Conservation (phyloP, 2,113 vertebrate species). For the Thunnus thynnus region DNA sequence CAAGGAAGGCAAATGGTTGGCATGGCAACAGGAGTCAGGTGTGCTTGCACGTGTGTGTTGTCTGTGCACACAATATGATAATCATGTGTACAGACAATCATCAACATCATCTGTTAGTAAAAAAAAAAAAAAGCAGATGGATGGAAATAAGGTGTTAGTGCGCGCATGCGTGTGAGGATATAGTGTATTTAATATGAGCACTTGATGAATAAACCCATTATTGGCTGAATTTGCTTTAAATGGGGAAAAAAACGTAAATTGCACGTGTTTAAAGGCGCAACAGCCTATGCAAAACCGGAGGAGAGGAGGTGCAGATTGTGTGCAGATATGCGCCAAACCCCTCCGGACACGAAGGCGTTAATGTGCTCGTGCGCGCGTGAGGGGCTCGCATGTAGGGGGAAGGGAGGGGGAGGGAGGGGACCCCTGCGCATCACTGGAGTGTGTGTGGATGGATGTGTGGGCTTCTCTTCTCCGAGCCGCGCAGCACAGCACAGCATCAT, state of each 20-base stretch:
- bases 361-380: slow-evolving; percentile 45
- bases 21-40: slow-evolving; percentile 79
- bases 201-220: not conserved
- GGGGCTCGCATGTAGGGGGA: slow-evolving; percentile 38
- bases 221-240: not conserved
- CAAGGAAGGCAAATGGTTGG: slow-evolving; percentile 66
- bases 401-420: slow-evolving; percentile 64
- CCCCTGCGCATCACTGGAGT: slow-evolving; percentile 64
- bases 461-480: slow-evolving; percentile 54
- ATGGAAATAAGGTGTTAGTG: not conserved
- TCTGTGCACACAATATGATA: slow-evolving; percentile 18
- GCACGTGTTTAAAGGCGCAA: not conserved
- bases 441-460: slow-evolving; percentile 74
- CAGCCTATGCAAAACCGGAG: not conserved
- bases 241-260: not conserved
- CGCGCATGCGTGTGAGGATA: slow-evolving; percentile 15
- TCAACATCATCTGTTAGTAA: not conserved
- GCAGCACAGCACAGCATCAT: slow-evolving; percentile 56
- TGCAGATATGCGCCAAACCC: slow-evolving; percentile 48
- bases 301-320: slow-evolving; percentile 18
- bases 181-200: not conserved
- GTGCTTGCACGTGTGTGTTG: slow-evolving; percentile 53
- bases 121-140: not conserved
- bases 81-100: not conserved
- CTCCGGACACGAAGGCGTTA: slow-evolving; percentile 53